Base-by-base conservation (phyloP, 2,888 invertebrate genomes). In the Drosophila basisetae region DNA sequence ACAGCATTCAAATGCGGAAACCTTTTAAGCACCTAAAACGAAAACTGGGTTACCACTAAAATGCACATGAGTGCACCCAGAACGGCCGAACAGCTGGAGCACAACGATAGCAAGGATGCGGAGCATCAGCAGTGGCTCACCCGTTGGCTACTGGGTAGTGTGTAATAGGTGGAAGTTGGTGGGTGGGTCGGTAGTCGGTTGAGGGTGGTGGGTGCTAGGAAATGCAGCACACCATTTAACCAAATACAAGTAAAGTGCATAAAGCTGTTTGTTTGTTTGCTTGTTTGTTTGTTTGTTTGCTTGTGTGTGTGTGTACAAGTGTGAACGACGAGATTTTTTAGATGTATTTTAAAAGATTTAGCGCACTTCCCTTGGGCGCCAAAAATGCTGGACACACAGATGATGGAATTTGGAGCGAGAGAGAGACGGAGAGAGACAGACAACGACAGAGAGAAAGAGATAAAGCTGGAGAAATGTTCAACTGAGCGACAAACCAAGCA, bases 41-140 rank as follows among this genome's bases (percentile, higher is more conserved):
- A 85, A 84, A 84, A 88, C 84, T 84, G 88, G 88, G 88, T 85
- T 84, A 85, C 88, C 88, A 80, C 85, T 83, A 79, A 85, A 84
- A 83, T 84, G 85, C 88, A 88, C 85, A 82, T 78, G 78, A 78
- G 76, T 79, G 78, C 80, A 79, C 60, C 73, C 47, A 47, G 33
- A 67, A 76, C 73, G 75, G 50, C 76, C 62, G 65, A 49, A 53
- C 66, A 73, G 63, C 73, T 76, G 67, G 56, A 60, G 61, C 63
- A 37, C 52, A 61, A 43, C 58, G 73, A 73, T 68, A 77, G 69
- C 35, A 4, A 49, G 10, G 54, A 67, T 43, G 22, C 11, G 31
- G 18, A 58, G 25, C 33, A 49, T 37, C 30, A 30, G 9, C 47
- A 47, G 25, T 47, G 47, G 47, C 16, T 47, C 47, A 9, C 47